A percentile compares a stretch with the other conserved stretches of the same genome.
phyloP scores from a whole-genome alignment of 2,113 vertebrate species.

The Cepphus grylle region DNA sequence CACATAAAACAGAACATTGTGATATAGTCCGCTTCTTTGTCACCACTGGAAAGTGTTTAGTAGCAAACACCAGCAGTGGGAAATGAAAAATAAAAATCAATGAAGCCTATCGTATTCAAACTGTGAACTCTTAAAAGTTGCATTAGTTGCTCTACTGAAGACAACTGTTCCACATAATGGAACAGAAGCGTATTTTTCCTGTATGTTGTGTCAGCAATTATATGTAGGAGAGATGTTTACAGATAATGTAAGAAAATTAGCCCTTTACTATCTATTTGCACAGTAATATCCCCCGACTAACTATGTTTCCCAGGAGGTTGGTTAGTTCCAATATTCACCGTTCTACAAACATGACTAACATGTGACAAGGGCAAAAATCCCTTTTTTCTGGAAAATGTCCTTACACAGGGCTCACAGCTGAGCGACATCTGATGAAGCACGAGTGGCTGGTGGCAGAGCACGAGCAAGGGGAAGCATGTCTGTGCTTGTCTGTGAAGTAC shows the following conservation, averaged over 20 bases:
- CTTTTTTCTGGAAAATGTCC: background rate
- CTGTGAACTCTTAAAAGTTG: background rate
- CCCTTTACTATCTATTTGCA: background rate
- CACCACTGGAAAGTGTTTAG: background rate
- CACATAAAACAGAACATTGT: background rate
- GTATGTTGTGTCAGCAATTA: background rate
- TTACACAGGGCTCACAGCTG: background rate
- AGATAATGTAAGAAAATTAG: background rate
- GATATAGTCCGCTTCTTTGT: background rate
- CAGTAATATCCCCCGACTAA: background rate
- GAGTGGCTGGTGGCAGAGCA: background rate
- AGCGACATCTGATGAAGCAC: background rate
- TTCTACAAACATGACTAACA: background rate
- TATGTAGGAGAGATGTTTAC: background rate
- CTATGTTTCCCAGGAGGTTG: background rate
- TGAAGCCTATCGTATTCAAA: background rate
- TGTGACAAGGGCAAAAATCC: background rate
- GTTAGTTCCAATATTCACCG: background rate
- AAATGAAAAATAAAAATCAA: conserved; percentile 28
- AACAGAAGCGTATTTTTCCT: background rate
- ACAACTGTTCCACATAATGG: background rate
- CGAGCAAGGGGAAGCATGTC: background rate
- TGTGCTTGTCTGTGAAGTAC: background rate
- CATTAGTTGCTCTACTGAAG: background rate
- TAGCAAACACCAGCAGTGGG: background rate